Conservation (phyloP, 2,797 vertebrate genomes). For the Poeciliopsis presidionis region DNA sequence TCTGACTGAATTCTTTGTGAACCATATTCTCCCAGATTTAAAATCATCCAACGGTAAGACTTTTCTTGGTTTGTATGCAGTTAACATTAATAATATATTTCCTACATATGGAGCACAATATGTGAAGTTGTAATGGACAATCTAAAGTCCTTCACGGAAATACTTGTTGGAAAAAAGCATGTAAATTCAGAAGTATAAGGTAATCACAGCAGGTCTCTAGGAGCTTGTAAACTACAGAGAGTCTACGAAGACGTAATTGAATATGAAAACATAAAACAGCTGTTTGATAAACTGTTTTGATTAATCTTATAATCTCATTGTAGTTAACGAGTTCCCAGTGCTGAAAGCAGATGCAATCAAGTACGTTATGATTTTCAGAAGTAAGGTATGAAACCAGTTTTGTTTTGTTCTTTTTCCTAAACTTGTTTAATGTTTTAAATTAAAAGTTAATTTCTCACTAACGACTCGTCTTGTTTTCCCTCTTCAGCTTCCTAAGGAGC, state of each 20-base stretch:
- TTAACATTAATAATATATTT: neutral
- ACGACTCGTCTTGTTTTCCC: neutral
- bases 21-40: conserved; percentile 94
- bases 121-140: neutral
- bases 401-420: neutral
- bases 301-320: conserved; percentile 15
- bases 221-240: neutral
- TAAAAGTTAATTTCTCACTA: neutral
- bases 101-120: neutral
- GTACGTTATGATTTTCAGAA: conserved; percentile 99
- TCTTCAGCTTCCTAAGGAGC: conserved; percentile 93
- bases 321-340: conserved; percentile 98
- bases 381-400: conserved; percentile 85
- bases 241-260: neutral
- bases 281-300: neutral
- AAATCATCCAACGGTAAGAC: conserved; percentile 90
- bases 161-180: neutral
- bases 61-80: neutral
- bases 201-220: neutral
- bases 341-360: conserved; percentile 98
- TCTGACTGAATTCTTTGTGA: conserved; percentile 95
- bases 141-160: neutral
- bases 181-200: neutral
- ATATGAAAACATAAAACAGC: neutral
- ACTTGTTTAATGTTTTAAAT: neutral